Conservation (phyloP, 2,797 vertebrate species). For the Fratercula arctica region DNA sequence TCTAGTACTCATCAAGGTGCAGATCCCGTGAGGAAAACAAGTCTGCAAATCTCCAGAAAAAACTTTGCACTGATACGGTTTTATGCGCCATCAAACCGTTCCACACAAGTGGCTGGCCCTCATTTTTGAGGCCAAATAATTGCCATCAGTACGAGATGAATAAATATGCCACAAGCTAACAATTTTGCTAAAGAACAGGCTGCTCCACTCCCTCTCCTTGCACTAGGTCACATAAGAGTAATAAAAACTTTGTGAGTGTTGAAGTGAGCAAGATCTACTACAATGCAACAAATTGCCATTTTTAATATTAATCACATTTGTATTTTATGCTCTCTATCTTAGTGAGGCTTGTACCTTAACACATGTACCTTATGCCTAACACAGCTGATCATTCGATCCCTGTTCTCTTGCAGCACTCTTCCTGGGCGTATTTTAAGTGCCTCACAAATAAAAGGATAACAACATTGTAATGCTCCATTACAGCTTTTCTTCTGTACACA, state of each 20-base stretch:
- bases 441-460: not conserved
- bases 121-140: not conserved
- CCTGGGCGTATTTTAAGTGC: not conserved
- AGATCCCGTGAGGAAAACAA: not conserved
- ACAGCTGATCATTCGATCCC: not conserved
- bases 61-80: accelerated
- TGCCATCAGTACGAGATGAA: not conserved
- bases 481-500: not conserved
- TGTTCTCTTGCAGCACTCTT: not conserved
- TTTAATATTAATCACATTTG: not conserved
- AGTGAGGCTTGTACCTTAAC: not conserved
- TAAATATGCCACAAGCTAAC: not conserved
- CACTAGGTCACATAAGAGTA: not conserved
- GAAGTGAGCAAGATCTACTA: not conserved
- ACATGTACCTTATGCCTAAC: not conserved
- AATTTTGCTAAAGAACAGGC: not conserved
- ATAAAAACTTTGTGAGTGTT: not conserved
- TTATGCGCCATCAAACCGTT: not conserved
- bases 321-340: not conserved
- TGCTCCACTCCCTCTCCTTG: not conserved
- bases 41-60: not conserved
- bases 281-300: not conserved
- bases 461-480: not conserved
- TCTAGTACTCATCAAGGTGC: not conserved
- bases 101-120: not conserved